Evolutionary conservation across 2,797 vertebrate species (phyloP), one percentile per base, ranked within the genome.

Genomic region (Gastrophryne carolinensis): DNA sequence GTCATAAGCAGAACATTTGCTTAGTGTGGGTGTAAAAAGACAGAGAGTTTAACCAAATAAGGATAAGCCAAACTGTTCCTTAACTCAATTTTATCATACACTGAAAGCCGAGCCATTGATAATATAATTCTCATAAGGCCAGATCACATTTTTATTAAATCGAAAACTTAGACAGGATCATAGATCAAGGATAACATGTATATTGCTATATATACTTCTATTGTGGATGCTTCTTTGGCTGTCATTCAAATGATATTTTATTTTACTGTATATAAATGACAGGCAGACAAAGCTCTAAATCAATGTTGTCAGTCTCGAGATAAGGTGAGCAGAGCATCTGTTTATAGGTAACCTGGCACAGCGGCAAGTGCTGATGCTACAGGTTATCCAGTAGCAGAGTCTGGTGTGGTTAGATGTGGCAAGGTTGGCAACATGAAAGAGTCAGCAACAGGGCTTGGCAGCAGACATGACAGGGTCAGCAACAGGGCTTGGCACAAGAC

Each of bases 31-130:
- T 29, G 27, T 26, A 19, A 60, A 21, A 75, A 24, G 29, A 58
- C 26, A 47, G 34, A 30, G 53, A 9, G 32, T 67, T 75, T 75
- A 49, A 67, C 63, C 73, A 75, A 67, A 75, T 60, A 75, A 63
- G 32, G 66, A 66, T 44, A 66, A 58, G 39, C 21, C 47, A 58
- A 19, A 50, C 23, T 67, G 11, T 52, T 56, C 17, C 60, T 60
- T 23, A 52, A 53, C 26, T 58, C 30, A 34, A 61, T 67, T 49
- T 50, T 23, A 68, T 53, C 54, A 67, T 60, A 41, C 17, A 30
- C 37, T 17, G 17, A 50, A 56, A 58, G 21, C 62, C 37, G 62
- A 56, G 17, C 19, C 61, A 49, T 39, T 75, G 63, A 75, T 67
- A 60, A 66, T 23, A 49, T 66, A 37, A 1, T 56, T 44, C 19